Conservation (phyloP, 1,140 invertebrate genomes). For the Tetragnatha versicolor region DNA sequence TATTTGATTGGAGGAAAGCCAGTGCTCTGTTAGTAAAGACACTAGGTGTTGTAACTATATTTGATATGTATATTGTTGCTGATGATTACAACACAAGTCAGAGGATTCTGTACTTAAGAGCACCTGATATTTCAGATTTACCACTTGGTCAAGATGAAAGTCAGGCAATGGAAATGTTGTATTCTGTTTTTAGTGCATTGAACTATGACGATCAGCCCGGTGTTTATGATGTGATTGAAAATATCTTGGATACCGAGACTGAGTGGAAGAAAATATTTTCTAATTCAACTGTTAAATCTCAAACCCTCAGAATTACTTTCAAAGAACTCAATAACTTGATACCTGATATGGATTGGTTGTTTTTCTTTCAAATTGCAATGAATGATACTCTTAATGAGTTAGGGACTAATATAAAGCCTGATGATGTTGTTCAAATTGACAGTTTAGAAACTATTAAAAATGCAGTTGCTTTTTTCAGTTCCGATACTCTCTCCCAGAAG, state of each 20-base stretch:
- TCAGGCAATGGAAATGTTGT: not conserved
- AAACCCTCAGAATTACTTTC: slow-evolving; percentile 1
- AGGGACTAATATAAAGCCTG: not conserved
- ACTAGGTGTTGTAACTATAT: slow-evolving; percentile 8
- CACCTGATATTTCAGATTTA: not conserved
- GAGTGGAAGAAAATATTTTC: not conserved
- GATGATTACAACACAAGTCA: slow-evolving; percentile 10
- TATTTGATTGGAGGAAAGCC: slow-evolving; percentile 17
- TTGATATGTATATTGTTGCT: not conserved
- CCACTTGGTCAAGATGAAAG: not conserved
- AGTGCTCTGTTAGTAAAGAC: slow-evolving; percentile 29
- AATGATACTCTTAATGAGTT: slow-evolving; percentile 26
- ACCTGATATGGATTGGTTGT: slow-evolving; percentile 16
- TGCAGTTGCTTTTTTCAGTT: not conserved
- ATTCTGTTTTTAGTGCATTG: not conserved
- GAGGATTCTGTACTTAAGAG: slow-evolving; percentile 16
- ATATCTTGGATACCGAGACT: not conserved
- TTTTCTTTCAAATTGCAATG: not conserved
- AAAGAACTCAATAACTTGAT: slow-evolving; percentile 10
- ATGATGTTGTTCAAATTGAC: slow-evolving; percentile 19
- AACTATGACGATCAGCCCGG: not conserved
- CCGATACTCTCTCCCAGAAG: not conserved
- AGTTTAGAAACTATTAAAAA: slow-evolving; percentile 13
- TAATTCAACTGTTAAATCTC: not conserved
- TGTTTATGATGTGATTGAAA: not conserved